These are phyloP conservation scores for Tachyglossus aculeatus DNA, from an alignment of 2,797 vertebrate species.

Conservation along the genomic window DNA sequence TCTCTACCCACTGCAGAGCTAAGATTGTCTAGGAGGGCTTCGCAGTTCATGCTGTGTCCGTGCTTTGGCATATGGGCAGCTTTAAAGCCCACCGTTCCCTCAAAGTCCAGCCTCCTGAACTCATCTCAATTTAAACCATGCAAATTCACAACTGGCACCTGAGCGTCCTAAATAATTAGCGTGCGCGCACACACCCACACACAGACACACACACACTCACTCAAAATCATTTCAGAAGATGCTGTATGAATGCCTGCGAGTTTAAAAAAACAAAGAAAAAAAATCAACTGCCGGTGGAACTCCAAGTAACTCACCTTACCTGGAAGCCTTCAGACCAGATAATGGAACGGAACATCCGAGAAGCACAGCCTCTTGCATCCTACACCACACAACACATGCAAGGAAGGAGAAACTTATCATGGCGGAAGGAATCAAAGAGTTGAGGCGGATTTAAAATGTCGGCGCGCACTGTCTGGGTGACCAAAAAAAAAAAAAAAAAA, in stretches of 20 bases:
- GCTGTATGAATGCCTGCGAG: accelerated
- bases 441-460: constrained; percentile 42
- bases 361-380: constrained; percentile 5
- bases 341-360: not conserved
- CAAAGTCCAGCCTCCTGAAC: not conserved
- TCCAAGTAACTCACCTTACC: constrained; percentile 3
- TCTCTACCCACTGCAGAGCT: accelerated
- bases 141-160: accelerated
- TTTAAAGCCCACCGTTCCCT: not conserved
- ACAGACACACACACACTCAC: too few species aligned
- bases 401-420: constrained; percentile 18
- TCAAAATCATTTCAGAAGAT: not conserved
- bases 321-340: not conserved
- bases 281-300: not conserved
- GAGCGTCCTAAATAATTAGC: not conserved
- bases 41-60: not conserved
- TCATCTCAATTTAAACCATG: accelerated
- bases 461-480: not conserved
- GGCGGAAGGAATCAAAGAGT: constrained; percentile 20
- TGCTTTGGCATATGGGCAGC: not conserved
- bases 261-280: too few species aligned
- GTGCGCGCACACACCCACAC: too few species aligned
- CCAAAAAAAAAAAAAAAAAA: not conserved
- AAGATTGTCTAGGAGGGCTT: not conserved
- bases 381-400: not conserved